Conservation (phyloP, 1,140 invertebrate genomes). For the Drosophila ananassae region DNA sequence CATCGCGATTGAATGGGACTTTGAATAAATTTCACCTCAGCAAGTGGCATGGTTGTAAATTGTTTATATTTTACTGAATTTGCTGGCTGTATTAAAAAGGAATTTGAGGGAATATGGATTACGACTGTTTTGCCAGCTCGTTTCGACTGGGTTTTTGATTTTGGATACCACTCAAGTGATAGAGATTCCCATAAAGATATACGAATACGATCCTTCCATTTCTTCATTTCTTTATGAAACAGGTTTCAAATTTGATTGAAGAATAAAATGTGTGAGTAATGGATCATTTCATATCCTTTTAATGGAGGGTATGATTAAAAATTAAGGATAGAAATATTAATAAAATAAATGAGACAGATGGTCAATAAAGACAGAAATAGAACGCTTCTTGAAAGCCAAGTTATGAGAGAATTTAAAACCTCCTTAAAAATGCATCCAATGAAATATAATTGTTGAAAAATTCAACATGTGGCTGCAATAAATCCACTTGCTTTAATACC, state of each 20-base stretch:
- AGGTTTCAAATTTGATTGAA: neutral
- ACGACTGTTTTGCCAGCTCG: slow-evolving; percentile 17
- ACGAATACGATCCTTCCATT: neutral
- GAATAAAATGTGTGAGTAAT: slow-evolving; percentile 2
- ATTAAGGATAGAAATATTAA: too few species aligned
- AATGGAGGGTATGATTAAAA: neutral
- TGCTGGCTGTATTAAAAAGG: slow-evolving; percentile 46
- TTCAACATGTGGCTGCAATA: neutral
- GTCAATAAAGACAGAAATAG: too few species aligned
- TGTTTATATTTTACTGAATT: slow-evolving; percentile 48
- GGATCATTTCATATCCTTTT: neutral
- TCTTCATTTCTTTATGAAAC: slow-evolving; percentile 11
- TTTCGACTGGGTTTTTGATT: slow-evolving; percentile 38
- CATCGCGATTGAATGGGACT: slow-evolving; percentile 52
- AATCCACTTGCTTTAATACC: neutral
- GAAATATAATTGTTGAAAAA: neutral
- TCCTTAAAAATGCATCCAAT: neutral
- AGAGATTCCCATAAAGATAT: slow-evolving; percentile 12
- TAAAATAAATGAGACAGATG: too few species aligned
- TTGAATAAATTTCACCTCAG: slow-evolving; percentile 52
- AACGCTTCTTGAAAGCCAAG: too few species aligned
- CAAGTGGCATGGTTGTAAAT: slow-evolving; percentile 45
- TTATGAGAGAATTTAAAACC: too few species aligned
- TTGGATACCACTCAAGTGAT: neutral
- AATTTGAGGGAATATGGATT: slow-evolving; percentile 52